Percentiles rank a stretch among this genome's conserved stretches.
These are phyloP conservation scores for Ovis aries DNA, from an alignment of 2,113 vertebrate species.

Conservation along the genomic window ARS-UI_Ramb_v3.0 NC_056055.1:87058501-87059000, in stretches of 20 bases:
- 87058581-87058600: background rate
- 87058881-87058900: constrained; percentile 9
- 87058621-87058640: too few relatives aligned
- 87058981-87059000: background rate
- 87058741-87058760: constrained; percentile 38
- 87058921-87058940: background rate
- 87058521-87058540: background rate
- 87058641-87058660: background rate
- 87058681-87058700: constrained; percentile 5
- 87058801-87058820: constrained; percentile 58
- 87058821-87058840: constrained; percentile 37
- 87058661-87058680: background rate
- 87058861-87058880: background rate
- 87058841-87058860: constrained; percentile 1
- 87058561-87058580: background rate
- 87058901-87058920: background rate
- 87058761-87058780: constrained; percentile 41
- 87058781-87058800: constrained; percentile 44
- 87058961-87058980: background rate
- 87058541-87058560: background rate
- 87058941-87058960: background rate
- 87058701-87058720: constrained; percentile 31
- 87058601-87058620: background rate
- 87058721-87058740: constrained; percentile 39
- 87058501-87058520: background rate